phyloP scores from a whole-genome alignment of 2,797 vertebrate species.

The Threskiornis aethiopicus region DNA sequence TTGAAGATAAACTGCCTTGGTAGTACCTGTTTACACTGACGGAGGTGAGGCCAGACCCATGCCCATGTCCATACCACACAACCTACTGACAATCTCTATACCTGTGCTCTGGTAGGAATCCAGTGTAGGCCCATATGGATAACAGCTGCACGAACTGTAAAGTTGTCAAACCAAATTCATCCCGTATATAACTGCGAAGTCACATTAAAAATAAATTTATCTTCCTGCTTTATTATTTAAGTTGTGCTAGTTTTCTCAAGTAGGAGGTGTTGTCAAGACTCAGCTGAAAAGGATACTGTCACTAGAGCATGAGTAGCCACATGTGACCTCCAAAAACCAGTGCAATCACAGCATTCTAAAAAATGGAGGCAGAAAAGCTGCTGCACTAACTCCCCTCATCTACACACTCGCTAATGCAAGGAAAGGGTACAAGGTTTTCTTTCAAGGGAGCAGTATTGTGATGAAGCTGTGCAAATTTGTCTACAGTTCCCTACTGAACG shows the following conservation, averaged over 20 bases:
- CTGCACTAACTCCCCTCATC: background rate
- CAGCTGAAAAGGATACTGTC: background rate
- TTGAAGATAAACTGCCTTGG: background rate
- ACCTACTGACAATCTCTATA: background rate
- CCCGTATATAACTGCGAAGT: background rate
- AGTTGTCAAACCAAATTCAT: background rate
- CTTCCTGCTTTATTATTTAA: background rate
- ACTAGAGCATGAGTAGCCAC: background rate
- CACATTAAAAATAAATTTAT: background rate
- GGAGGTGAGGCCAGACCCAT: background rate
- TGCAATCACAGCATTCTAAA: accelerated
- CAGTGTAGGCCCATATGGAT: background rate
- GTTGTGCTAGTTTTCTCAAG: background rate
- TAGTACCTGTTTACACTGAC: background rate
- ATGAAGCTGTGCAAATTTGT: background rate
- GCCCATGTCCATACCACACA: background rate
- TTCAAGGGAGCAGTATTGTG: background rate
- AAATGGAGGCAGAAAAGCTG: background rate
- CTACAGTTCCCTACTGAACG: background rate
- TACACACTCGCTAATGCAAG: background rate
- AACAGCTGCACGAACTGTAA: background rate
- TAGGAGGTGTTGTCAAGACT: background rate
- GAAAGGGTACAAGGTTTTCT: background rate
- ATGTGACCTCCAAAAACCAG: background rate
- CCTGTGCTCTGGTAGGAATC: background rate